Evolutionary conservation across 2,797 vertebrate genomes (phyloP).

Genomic region (Rachycentron canadum): DNA sequence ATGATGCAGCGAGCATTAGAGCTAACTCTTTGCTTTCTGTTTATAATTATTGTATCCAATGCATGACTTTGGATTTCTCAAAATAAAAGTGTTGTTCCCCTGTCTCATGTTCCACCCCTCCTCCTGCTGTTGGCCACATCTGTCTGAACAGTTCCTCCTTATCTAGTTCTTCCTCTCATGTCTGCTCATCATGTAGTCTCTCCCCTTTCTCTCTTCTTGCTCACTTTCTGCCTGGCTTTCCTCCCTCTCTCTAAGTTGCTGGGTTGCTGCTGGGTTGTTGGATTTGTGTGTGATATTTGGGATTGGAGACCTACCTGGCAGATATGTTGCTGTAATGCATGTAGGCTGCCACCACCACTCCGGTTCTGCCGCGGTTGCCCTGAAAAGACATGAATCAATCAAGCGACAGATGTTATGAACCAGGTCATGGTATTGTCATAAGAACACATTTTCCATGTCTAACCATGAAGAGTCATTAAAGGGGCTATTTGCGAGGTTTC

Average conservation of each 20-base stretch:
- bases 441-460: neutral
- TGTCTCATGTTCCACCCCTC: conserved; percentile 25
- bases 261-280: neutral
- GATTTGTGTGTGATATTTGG: neutral
- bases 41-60: conserved; percentile 42
- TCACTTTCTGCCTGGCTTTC: neutral
- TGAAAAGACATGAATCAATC: conserved; percentile 69
- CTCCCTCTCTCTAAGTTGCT: neutral
- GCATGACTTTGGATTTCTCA: conserved; percentile 8
- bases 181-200: neutral
- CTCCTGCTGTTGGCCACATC: conserved; percentile 34
- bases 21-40: conserved; percentile 54
- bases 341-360: conserved; percentile 97
- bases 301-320: conserved; percentile 88
- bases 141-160: conserved; percentile 39
- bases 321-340: conserved; percentile 99
- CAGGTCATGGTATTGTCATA: neutral
- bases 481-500: too few species aligned
- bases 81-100: conserved; percentile 34
- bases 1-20: conserved; percentile 40
- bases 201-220: neutral
- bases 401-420: neutral
- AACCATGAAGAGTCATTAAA: neutral
- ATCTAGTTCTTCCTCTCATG: conserved; percentile 12
- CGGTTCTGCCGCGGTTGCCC: conserved; percentile 95